A percentile compares a stretch with the other conserved stretches of the same genome.
phyloP scores from a whole-genome alignment of 1,140 invertebrate species.

The Drosophila ogumai region DNA sequence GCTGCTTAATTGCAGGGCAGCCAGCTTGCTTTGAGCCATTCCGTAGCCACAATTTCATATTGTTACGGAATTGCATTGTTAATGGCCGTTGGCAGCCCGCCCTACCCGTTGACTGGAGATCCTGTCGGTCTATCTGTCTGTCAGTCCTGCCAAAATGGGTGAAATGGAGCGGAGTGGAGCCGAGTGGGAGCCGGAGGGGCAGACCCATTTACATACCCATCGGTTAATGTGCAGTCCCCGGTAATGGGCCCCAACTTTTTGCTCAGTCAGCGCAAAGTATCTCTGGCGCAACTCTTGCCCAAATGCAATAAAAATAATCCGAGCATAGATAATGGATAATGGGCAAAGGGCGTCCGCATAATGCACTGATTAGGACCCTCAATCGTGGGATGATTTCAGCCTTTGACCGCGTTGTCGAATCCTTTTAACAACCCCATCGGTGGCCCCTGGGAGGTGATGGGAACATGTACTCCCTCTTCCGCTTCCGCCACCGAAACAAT shows the following conservation, averaged over 20 bases:
- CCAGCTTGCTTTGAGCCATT: constrained; percentile 43
- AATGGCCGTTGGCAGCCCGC: constrained; percentile 52
- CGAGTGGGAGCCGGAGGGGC: background rate
- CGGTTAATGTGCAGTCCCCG: constrained; percentile 64
- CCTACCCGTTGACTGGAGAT: constrained; percentile 12
- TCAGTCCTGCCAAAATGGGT: constrained; percentile 49
- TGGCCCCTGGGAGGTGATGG: constrained; percentile 16
- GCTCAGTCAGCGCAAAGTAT: constrained; percentile 60
- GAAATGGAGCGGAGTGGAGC: background rate
- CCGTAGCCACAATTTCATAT: constrained; percentile 59
- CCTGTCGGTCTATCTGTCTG: constrained; percentile 27
- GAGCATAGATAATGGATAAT: constrained; percentile 54
- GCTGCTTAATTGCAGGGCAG: constrained; percentile 67
- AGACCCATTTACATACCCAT: constrained; percentile 60
- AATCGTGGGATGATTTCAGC: constrained; percentile 2
- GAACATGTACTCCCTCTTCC: constrained; percentile 3
- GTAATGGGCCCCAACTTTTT: constrained; percentile 61
- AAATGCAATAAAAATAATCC: constrained; percentile 74
- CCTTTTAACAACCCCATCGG: constrained; percentile 25
- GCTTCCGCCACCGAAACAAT: constrained; percentile 3
- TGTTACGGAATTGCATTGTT: constrained; percentile 70
- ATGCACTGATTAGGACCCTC: constrained; percentile 25
- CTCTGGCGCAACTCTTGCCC: constrained; percentile 45
- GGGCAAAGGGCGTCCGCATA: constrained; percentile 10
- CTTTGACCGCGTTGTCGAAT: constrained; percentile 7